A percentile compares a stretch with the other conserved stretches of the same genome.
These are phyloP conservation scores for Tetragonisca angustula DNA, from an alignment of 2,888 invertebrate genomes.

Conservation along the genomic window DNA sequence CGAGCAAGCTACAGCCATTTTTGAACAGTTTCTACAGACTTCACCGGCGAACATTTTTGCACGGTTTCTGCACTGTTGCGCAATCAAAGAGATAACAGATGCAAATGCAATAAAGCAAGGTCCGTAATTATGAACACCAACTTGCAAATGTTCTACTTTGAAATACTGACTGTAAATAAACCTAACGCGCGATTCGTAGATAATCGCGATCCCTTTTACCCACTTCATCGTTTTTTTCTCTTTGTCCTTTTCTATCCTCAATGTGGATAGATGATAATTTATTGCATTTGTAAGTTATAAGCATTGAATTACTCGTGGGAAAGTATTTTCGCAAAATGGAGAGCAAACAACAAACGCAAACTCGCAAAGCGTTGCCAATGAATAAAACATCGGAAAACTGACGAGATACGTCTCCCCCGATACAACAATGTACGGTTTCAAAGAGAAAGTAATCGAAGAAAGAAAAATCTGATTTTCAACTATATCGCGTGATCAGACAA, in stretches of 20 bases:
- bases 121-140: conserved; percentile 6
- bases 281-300: background rate
- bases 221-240: background rate
- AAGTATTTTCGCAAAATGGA: background rate
- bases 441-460: background rate
- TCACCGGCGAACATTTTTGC: conserved; percentile 4
- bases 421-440: background rate
- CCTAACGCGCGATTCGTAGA: background rate
- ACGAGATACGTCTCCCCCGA: too few species aligned
- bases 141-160: background rate
- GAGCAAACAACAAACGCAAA: background rate
- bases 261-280: background rate
- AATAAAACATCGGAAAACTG: background rate
- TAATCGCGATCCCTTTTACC: background rate
- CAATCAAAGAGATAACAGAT: conserved; percentile 14
- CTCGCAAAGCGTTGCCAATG: fast-evolving
- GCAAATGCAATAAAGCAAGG: conserved; percentile 8
- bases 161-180: background rate
- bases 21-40: background rate
- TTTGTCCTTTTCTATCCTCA: too few species aligned
- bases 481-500: background rate
- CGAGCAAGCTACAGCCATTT: background rate
- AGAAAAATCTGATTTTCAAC: background rate
- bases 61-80: conserved; percentile 19
- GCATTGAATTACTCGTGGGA: too few species aligned